Base-by-base conservation (phyloP, 2,888 invertebrate genomes). In the Ceraclea dissimilis region DNA sequence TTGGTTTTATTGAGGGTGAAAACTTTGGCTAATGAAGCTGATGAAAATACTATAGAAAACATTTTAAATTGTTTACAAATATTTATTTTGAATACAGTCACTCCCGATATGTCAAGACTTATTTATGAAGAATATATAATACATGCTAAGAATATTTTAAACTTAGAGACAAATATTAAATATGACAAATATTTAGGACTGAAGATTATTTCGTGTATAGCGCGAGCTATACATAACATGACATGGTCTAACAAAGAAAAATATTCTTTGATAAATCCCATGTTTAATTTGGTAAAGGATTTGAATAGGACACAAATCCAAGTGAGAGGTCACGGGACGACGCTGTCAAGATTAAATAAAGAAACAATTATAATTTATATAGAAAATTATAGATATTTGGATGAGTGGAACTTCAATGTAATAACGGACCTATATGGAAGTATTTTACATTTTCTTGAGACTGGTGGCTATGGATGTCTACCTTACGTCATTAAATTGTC, bases 401-500 rank as follows among this genome's bases (percentile, higher is more conserved):
- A 49, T 48, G 16, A 21, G 13, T 52, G 56, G 53, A 33, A 48
- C 48, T 51, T 33, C n/a, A 18, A 39, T 21, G 16, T 26, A 13
- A 22, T 66, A 2, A 57, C 64, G 57, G 61, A 66, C 43, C 58
- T 74, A 34, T 60, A 71, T 46, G 60, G 65, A 52, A 73, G 67
- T 60, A 63, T 74, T 53, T 68, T 72, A 56, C 69, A 68, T 59
- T 66, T 73, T 2, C 61, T 72, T 39, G 75, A 77, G 64, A 71
- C 73, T 64, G 79, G 79, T 50, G 78, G 78, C 2, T 72, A 74
- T 65, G 74, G 73, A 1, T 76, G 75, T 56, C 60, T 79, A 1
- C 69, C 70, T 65, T 72, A 71, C 69, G 69, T 75, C 43, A 62
- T 78, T 31, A 70, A 68, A 62, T 72, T 76, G 31, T 64, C 70